Evolutionary conservation across 2,888 invertebrate genomes (phyloP).

Genomic region (Schizaphis graminum): DNA sequence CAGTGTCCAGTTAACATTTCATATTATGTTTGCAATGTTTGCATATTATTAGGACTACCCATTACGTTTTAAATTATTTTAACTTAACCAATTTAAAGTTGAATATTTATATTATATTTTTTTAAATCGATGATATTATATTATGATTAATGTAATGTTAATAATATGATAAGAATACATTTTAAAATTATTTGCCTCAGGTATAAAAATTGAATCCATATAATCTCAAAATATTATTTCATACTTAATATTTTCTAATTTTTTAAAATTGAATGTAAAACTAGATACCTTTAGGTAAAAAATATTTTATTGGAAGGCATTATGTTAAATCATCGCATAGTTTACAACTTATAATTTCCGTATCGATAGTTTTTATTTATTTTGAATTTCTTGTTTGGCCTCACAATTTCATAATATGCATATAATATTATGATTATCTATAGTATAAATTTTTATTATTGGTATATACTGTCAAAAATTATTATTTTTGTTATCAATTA

Average conservation of each 20-base stretch:
- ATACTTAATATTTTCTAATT: neutral
- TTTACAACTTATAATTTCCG: neutral
- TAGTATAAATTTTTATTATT: neutral
- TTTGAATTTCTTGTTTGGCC: neutral
- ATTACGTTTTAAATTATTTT: neutral
- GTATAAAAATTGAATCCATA: neutral
- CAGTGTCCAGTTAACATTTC: neutral
- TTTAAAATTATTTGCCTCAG: neutral
- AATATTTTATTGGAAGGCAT: neutral
- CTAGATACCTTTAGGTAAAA: neutral
- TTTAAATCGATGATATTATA: neutral
- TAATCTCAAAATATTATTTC: neutral
- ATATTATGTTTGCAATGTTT: conserved; percentile 5
- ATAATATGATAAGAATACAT: neutral
- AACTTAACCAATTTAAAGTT: neutral
- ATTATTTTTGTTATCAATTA: neutral
- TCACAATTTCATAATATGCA: neutral
- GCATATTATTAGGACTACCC: neutral
- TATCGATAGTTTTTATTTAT: neutral
- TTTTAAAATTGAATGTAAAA: neutral
- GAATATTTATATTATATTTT: neutral
- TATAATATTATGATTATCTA: neutral
- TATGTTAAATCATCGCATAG: neutral
- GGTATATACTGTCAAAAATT: neutral
- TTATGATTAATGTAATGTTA: neutral